phyloP scores from a whole-genome alignment of 2,888 invertebrate species.

The Cryptocephalus primarius region DNA sequence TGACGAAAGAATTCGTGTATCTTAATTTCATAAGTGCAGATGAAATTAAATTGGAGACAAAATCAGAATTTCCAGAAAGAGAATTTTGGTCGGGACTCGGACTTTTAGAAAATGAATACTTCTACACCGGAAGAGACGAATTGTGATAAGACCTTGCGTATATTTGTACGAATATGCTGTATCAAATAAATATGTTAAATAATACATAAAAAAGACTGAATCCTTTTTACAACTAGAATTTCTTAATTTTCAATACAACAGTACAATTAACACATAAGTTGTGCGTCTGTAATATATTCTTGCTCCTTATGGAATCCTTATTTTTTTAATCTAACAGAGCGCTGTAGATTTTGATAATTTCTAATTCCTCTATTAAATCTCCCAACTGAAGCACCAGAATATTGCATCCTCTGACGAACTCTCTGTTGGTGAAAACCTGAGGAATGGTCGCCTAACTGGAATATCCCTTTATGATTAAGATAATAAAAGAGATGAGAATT shows the following conservation, averaged over 20 bases:
- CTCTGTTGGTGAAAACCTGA: conserved; percentile 89
- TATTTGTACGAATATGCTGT: no score
- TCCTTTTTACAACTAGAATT: no score
- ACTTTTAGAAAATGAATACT: background rate
- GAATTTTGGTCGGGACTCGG: conserved; percentile 1
- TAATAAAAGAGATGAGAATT: background rate
- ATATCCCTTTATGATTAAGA: conserved; percentile 81
- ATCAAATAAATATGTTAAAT: no score
- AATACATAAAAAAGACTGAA: no score
- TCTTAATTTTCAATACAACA: background rate
- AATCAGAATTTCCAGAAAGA: no score
- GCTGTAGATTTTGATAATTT: conserved; percentile 83
- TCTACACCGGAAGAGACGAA: no score
- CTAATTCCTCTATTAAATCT: conserved; percentile 83
- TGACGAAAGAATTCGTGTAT: no score
- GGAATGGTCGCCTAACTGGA: conserved; percentile 99
- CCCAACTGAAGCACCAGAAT: conserved; percentile 97
- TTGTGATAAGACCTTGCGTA: no score
- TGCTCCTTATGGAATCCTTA: background rate
- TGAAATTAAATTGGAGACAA: no score
- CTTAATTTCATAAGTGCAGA: no score
- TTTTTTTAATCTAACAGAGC: conserved; percentile 33
- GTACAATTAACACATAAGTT: background rate
- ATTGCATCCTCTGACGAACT: conserved; percentile 98
- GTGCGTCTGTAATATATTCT: background rate